A percentile compares a stretch with the other conserved stretches of the same genome.
These are phyloP conservation scores for Pachyrhynchus sulphureomaculatus DNA, from an alignment of 1,140 invertebrate genomes.

Conservation along the genomic window DNA sequence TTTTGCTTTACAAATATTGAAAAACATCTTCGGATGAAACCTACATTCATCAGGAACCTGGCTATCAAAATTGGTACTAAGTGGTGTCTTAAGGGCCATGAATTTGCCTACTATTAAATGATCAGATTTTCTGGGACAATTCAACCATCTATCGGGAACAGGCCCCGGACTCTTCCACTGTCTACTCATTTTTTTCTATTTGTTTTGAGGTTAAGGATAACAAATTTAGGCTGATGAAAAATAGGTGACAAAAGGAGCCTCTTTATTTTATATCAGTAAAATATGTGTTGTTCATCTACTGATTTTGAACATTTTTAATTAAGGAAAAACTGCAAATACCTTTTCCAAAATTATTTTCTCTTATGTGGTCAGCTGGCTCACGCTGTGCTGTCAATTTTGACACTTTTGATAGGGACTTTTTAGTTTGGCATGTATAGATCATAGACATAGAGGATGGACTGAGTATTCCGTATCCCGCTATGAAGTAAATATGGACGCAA, in stretches of 20 bases:
- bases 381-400: neutral
- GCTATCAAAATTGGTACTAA: slow-evolving; percentile 74
- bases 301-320: too few species aligned
- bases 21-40: slow-evolving; percentile 84
- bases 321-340: too few species aligned
- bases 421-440: too few species aligned
- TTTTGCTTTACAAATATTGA: slow-evolving; percentile 67
- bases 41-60: slow-evolving; percentile 77
- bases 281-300: too few species aligned
- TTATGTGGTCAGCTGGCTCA: too few species aligned
- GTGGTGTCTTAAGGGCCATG: slow-evolving; percentile 91
- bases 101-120: slow-evolving; percentile 77
- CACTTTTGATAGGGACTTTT: too few species aligned
- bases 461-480: too few species aligned
- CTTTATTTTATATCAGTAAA: too few species aligned
- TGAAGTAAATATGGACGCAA: too few species aligned
- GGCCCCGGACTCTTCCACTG: slow-evolving; percentile 54
- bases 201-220: neutral
- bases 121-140: slow-evolving; percentile 85
- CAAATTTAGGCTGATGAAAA: neutral
- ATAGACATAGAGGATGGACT: too few species aligned
- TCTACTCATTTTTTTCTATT: slow-evolving; percentile 18
- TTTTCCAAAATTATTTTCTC: slow-evolving; percentile 42
- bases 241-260: too few species aligned
- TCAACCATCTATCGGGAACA: slow-evolving; percentile 86